These are phyloP conservation scores for Andrena cerasifolii DNA, from an alignment of 1,140 invertebrate species.

Conservation along the genomic window DNA sequence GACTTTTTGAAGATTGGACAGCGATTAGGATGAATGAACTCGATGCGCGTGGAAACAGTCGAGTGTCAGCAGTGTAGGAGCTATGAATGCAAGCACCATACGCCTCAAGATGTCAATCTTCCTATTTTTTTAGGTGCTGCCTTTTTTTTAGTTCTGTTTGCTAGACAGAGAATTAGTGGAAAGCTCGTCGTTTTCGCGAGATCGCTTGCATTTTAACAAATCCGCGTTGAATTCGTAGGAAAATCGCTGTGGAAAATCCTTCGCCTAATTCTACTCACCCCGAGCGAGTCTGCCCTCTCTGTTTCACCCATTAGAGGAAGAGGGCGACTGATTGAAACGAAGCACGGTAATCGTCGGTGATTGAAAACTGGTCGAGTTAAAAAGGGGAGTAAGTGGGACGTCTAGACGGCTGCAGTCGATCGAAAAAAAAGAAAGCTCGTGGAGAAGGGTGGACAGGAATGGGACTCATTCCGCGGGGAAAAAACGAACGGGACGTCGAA, in stretches of 20 bases:
- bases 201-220: background rate
- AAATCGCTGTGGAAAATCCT: background rate
- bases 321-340: background rate
- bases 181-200: background rate
- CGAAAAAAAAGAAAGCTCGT: conserved; percentile 10
- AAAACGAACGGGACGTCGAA: background rate
- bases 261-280: background rate
- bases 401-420: conserved; percentile 18
- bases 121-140: too few species aligned
- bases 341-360: conserved; percentile 36
- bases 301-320: background rate
- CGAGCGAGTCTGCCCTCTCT: background rate
- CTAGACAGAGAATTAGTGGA: too few species aligned
- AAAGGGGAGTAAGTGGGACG: conserved; percentile 36
- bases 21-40: too few species aligned
- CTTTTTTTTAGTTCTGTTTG: too few species aligned
- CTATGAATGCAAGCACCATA: too few species aligned
- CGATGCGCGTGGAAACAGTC: too few species aligned
- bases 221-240: background rate
- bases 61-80: too few species aligned
- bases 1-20: too few species aligned
- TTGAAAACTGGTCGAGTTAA: conserved; percentile 45
- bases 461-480: background rate
- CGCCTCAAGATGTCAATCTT: too few species aligned
- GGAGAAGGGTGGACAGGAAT: background rate